A percentile compares a stretch with the other conserved stretches of the same genome.
Evolutionary conservation across 2,888 invertebrate species (phyloP).

Genomic region (Acanthosoma haemorrhoidale): DNA sequence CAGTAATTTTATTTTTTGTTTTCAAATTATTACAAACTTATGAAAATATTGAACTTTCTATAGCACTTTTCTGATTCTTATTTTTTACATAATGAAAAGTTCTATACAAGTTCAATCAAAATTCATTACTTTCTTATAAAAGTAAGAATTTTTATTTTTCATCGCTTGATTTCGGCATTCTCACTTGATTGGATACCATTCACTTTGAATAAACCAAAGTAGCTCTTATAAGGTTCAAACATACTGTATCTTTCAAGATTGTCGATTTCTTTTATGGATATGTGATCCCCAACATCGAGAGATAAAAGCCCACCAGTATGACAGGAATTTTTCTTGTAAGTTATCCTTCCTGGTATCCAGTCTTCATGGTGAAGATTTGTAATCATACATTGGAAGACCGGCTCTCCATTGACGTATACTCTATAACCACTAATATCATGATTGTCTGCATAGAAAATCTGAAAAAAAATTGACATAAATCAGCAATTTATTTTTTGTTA

Average conservation of each 20-base stretch:
- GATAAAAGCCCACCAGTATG: conserved; percentile 50
- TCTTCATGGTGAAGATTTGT: conserved; percentile 57
- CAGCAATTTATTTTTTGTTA: too few species aligned
- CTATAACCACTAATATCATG: conserved; percentile 72
- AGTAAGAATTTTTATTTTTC: background rate
- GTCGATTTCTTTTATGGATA: conserved; percentile 65
- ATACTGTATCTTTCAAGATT: conserved; percentile 53
- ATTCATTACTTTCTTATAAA: too few species aligned
- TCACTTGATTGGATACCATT: background rate
- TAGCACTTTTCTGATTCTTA: background rate
- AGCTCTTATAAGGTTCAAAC: conserved; percentile 71
- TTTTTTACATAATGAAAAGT: background rate
- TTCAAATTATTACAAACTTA: too few species aligned
- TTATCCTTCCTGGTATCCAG: conserved; percentile 40
- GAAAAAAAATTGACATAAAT: conserved; percentile 42
- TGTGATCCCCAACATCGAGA: conserved; percentile 49
- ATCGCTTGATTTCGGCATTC: conserved; percentile 9
- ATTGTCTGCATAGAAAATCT: conserved; percentile 73
- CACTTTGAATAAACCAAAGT: conserved; percentile 75
- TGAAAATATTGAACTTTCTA: too few species aligned
- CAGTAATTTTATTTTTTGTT: too few species aligned
- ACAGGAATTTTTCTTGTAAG: conserved; percentile 65
- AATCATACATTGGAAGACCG: conserved; percentile 64
- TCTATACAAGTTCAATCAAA: too few species aligned
- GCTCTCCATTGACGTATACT: conserved; percentile 57